Evolutionary conservation across 2,113 vertebrate species (phyloP).

Genomic region (Halichoeres trimaculatus): DNA sequence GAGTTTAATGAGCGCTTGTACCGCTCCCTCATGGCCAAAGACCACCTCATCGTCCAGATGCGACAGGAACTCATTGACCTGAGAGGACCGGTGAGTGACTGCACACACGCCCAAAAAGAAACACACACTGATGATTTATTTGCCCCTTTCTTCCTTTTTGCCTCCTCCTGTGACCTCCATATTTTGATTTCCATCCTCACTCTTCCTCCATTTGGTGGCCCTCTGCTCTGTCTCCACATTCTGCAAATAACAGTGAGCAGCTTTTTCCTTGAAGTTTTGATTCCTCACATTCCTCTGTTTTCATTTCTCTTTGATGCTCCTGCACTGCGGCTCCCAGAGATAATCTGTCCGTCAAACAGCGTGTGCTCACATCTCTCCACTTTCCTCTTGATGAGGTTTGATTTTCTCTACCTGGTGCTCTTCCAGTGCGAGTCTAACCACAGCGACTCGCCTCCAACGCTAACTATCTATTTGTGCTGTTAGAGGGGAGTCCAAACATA

Average conservation of each 20-base stretch:
- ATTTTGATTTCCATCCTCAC: conserved; percentile 35
- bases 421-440: neutral
- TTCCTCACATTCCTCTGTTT: conserved; percentile 1
- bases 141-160: neutral
- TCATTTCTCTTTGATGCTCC: neutral
- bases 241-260: conserved; percentile 18
- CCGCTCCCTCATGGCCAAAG: conserved; percentile 94
- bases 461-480: conserved; percentile 4
- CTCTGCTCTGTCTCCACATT: conserved; percentile 10
- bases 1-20: conserved; percentile 98
- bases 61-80: conserved; percentile 97
- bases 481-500: neutral
- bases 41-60: conserved; percentile 96
- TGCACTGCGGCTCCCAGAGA: neutral
- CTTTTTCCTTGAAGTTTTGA: conserved; percentile 3
- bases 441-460: neutral
- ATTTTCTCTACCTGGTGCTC: neutral
- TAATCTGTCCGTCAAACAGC: conserved; percentile 18
- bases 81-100: conserved; percentile 90
- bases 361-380: neutral
- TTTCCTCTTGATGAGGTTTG: neutral
- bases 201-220: neutral
- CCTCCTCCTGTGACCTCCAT: neutral
- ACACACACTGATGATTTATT: conserved; percentile 12
- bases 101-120: conserved; percentile 9